These are phyloP conservation scores for Gortyna flavago DNA, from an alignment of 2,888 invertebrate genomes.

Conservation along the genomic window DNA sequence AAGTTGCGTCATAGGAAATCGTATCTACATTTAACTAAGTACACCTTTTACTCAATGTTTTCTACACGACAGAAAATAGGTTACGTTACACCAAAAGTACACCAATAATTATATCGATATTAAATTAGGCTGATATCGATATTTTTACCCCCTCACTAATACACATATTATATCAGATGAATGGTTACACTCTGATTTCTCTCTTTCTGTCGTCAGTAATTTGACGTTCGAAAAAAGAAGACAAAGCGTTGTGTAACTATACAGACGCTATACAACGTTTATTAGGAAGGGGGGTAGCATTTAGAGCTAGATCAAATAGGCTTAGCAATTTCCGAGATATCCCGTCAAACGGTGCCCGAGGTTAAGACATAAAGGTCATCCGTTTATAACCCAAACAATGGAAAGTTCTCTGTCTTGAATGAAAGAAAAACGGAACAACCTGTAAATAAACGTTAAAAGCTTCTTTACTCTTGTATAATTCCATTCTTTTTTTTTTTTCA, in stretches of 20 bases:
- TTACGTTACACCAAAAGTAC: conserved; percentile 7
- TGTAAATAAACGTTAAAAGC: conserved; percentile 24
- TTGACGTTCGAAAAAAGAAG: too few species aligned
- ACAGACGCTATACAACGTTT: too few species aligned
- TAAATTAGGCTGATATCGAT: conserved; percentile 6
- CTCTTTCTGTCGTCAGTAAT: too few species aligned
- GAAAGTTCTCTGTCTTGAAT: not conserved
- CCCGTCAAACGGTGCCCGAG: conserved; percentile 1
- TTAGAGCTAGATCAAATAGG: conserved; percentile 33
- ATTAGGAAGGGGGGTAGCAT: too few species aligned
- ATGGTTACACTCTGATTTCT: too few species aligned
- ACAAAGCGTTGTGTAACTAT: too few species aligned
- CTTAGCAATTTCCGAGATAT: conserved; percentile 32
- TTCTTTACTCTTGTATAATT: not conserved
- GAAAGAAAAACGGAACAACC: conserved; percentile 14
- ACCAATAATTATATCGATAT: not conserved
- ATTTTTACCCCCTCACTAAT: too few species aligned
- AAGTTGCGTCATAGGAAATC: not conserved
- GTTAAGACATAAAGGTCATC: conserved; percentile 38
- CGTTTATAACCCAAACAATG: conserved; percentile 17
- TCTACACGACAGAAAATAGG: not conserved
- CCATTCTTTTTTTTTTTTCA: not conserved
- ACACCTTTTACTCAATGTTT: not conserved
- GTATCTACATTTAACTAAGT: not conserved
- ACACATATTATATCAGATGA: too few species aligned